These are phyloP conservation scores for Pimpla rufipes DNA, from an alignment of 2,888 invertebrate species.

Conservation along the genomic window DNA sequence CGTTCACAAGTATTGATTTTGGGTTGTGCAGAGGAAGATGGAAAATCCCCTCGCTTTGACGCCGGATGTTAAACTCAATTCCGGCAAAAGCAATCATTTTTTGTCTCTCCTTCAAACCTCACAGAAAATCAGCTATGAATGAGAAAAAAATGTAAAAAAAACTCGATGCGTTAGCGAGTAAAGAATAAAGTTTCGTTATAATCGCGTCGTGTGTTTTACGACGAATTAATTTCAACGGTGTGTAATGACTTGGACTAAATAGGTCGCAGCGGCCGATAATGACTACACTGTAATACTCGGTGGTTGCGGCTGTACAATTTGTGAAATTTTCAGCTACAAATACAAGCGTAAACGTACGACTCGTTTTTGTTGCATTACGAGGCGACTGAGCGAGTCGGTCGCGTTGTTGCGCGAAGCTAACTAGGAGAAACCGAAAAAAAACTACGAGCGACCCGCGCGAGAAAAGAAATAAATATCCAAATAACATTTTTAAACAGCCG, in stretches of 20 bases:
- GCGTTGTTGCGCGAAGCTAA: neutral
- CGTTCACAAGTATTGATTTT: neutral
- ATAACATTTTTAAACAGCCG: conserved; percentile 75
- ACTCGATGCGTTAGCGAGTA: neutral
- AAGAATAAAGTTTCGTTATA: neutral
- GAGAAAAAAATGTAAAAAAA: neutral
- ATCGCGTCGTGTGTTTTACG: neutral
- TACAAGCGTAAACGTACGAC: neutral
- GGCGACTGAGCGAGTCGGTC: neutral
- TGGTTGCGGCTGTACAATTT: neutral
- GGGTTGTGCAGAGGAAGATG: neutral
- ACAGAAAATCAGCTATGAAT: neutral
- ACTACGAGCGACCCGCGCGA: too few species aligned
- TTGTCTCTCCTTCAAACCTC: too few species aligned
- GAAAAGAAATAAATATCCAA: conserved; percentile 61
- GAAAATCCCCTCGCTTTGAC: neutral
- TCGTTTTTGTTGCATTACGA: neutral
- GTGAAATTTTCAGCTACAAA: conserved; percentile 6
- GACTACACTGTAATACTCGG: neutral
- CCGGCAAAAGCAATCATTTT: too few species aligned
- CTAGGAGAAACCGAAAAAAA: conserved; percentile 1
- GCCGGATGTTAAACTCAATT: neutral
- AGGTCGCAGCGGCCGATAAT: neutral
- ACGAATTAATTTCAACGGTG: neutral
- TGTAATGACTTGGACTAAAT: neutral